These are phyloP conservation scores for Dryococelus australis DNA, from an alignment of 2,888 invertebrate genomes.

Conservation along the genomic window DNA sequence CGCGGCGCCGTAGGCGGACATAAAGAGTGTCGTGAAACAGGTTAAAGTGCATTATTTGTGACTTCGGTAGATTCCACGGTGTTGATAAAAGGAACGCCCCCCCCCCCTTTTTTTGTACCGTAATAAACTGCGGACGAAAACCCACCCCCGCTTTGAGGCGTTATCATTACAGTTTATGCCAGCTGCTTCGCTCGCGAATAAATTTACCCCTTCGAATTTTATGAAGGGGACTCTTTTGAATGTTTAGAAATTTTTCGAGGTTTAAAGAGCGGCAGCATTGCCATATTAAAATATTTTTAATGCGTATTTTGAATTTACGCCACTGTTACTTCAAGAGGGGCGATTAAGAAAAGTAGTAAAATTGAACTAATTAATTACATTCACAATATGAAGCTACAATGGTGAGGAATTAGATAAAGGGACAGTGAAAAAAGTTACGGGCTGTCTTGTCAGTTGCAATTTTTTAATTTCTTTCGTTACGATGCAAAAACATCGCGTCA, in stretches of 20 bases:
- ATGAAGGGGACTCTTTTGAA: background rate
- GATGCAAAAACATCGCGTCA: too few relatives aligned
- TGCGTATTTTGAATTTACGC: background rate
- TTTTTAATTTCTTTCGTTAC: background rate
- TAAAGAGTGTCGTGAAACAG: background rate
- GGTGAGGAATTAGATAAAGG: background rate
- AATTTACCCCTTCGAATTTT: background rate
- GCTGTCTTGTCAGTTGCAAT: background rate
- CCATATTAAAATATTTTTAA: background rate
- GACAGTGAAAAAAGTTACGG: background rate
- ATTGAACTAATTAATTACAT: background rate
- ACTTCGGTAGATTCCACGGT: conserved; percentile 1
- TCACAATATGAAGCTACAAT: background rate
- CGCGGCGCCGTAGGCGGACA: background rate
- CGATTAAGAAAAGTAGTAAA: background rate
- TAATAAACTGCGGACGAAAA: background rate
- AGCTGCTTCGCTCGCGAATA: background rate
- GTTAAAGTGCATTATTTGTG: conserved; percentile 23
- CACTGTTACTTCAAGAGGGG: background rate
- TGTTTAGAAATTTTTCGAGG: background rate
- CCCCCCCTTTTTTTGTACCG: background rate
- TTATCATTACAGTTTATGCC: background rate
- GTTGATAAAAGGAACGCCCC: background rate
- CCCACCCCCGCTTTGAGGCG: background rate
- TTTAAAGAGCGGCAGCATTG: background rate